Evolutionary conservation across 1,140 invertebrate species (phyloP).

Genomic region (Macrosteles quadrilineatus): DNA sequence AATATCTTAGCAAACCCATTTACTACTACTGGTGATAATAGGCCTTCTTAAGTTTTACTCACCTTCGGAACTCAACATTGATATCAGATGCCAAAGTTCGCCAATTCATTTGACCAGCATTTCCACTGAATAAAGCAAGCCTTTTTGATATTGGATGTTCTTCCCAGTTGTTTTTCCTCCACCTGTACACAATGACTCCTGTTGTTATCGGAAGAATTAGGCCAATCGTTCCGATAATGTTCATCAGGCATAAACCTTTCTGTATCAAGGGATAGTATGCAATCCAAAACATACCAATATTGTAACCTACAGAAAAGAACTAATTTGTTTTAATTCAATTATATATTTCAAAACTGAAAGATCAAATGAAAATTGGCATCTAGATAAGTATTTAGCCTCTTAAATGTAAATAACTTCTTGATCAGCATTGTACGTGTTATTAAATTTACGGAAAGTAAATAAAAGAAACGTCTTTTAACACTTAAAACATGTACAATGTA

Average conservation of each 20-base stretch:
- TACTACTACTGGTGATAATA: no score
- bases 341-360: no score
- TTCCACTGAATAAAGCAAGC: slow-evolving; percentile 63
- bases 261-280: slow-evolving; percentile 45
- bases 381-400: no score
- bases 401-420: no score
- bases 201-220: slow-evolving; percentile 43
- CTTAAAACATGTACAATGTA: not conserved
- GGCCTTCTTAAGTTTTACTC: no score
- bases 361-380: not conserved
- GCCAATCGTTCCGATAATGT: slow-evolving; percentile 51
- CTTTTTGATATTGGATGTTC: slow-evolving; percentile 74
- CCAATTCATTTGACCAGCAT: slow-evolving; percentile 59
- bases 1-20: no score
- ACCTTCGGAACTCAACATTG: slow-evolving; percentile 76
- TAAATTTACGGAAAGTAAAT: no score
- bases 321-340: slow-evolving; percentile 17
- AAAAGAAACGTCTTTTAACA: not conserved
- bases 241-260: slow-evolving; percentile 51
- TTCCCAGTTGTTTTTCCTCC: slow-evolving; percentile 67
- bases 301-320: slow-evolving; percentile 55
- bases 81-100: slow-evolving; percentile 68
- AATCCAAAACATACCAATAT: slow-evolving; percentile 55
- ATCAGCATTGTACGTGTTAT: not conserved
- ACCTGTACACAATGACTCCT: slow-evolving; percentile 53